Base-by-base conservation (phyloP, 2,797 vertebrate species). In the Glossophaga mutica region DNA sequence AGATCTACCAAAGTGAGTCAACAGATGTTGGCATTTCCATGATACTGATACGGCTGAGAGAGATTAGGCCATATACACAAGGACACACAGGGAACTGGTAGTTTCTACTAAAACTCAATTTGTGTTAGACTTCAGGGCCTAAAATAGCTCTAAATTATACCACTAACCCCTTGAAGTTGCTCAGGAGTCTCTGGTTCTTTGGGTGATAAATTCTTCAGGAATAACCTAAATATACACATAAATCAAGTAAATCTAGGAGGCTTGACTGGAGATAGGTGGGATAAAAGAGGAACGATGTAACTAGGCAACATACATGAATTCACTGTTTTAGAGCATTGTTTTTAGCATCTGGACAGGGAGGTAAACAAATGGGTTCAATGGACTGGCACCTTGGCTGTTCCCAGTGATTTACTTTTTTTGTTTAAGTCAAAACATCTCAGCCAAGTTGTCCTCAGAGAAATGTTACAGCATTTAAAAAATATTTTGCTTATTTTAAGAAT, bases 401-500 rank as follows among this genome's bases (percentile, higher is more conserved):
- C 26, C 59, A 81, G 7, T 39, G 77, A 91, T 86, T 87, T 83
- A 24, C 2, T 14, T 93, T 67, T 59, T 93, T 48, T 62, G 42
- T 71, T 52, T 50, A 87, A 88, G 76, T 93, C 48, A 92, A 91
- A 95, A 87, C 34, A 95, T 67, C 46, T 90, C 62, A 90, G 68
- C 15, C 77, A 96, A 89, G 14, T 48, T 96, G 37, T 95, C 86
- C 86, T 94, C 67, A 87, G 57, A 94, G 48, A 91, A 95, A 92
- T 90, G 32, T 57, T 79, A 94, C 26, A 94, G 62, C 16, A 15
- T 73, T 92, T 76, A 77, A 71, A 71, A 79, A 48, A 68, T 62
- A 42, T 77, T 90, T 91, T 79, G n/a, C 62, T 96, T 92, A 70
- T 82, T 84, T 96, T 78, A 44, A 95, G 85, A 96, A 84, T 55